These are phyloP conservation scores for Hetaerina titia DNA, from an alignment of 2,888 invertebrate genomes.

Conservation along the genomic window DNA sequence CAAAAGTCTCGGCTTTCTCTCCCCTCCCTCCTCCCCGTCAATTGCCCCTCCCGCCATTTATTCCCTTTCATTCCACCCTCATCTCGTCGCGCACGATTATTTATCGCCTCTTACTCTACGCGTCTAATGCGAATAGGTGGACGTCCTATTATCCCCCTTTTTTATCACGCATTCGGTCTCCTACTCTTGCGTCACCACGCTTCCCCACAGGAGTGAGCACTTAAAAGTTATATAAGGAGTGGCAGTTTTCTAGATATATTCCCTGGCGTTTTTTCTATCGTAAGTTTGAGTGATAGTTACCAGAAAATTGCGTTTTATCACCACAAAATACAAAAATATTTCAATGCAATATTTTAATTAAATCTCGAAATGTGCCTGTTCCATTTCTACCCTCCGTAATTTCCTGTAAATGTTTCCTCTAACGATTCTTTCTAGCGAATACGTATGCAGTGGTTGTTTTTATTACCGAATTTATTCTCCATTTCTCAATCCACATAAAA, in stretches of 20 bases:
- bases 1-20: neutral
- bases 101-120: neutral
- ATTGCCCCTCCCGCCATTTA: neutral
- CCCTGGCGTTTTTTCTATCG: no score
- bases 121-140: constrained; percentile 5
- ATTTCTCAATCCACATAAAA: no score
- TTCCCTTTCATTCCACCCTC: constrained; percentile 3
- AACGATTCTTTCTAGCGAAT: no score
- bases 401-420: no score
- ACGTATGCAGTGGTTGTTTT: no score
- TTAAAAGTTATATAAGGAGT: neutral
- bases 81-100: neutral
- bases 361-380: no score
- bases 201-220: neutral
- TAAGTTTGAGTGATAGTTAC: no score
- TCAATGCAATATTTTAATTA: no score
- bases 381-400: no score
- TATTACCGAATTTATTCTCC: no score
- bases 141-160: neutral
- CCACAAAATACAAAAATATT: no score
- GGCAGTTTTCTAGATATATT: neutral
- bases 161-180: neutral
- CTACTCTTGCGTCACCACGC: neutral
- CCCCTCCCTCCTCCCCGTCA: neutral
- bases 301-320: no score